Evolutionary conservation across 1,140 invertebrate genomes (phyloP).

Genomic region (Rhyacophila brunnea): DNA sequence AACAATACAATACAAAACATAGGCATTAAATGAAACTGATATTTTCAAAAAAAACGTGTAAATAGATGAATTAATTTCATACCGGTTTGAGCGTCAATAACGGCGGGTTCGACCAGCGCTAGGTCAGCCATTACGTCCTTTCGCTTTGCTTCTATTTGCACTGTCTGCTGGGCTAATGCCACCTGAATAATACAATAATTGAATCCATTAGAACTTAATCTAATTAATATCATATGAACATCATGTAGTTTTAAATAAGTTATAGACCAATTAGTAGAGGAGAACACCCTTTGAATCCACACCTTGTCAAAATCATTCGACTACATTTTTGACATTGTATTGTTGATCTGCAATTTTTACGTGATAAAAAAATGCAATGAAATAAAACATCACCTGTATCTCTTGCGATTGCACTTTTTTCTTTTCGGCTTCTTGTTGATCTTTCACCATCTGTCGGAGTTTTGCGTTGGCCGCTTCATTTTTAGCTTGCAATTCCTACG

Average conservation of each 20-base stretch:
- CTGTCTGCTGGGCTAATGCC: constrained; percentile 80
- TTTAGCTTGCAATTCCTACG: constrained; percentile 94
- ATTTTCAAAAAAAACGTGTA: too few species aligned
- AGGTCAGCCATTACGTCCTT: constrained; percentile 92
- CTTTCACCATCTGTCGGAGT: constrained; percentile 98
- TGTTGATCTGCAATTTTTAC: too few species aligned
- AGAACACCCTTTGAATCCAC: too few species aligned
- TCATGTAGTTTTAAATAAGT: too few species aligned
- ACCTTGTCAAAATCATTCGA: too few species aligned
- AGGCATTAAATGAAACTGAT: too few species aligned
- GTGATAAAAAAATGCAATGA: too few species aligned
- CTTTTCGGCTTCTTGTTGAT: constrained; percentile 99
- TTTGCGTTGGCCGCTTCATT: constrained; percentile 98
- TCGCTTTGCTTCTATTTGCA: constrained; percentile 90
- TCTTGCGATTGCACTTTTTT: constrained; percentile 98
- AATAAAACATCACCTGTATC: constrained; percentile 78
- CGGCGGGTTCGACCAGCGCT: constrained; percentile 95
- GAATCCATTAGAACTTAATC: constrained; percentile 6
- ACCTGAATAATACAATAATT: constrained; percentile 39
- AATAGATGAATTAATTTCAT: constrained; percentile 38
- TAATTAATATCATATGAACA: constrained; percentile 6
- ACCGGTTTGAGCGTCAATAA: constrained; percentile 97
- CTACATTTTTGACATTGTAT: too few species aligned
- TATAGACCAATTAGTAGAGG: too few species aligned
- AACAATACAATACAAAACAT: too few species aligned